These are phyloP conservation scores for Corythaixoides concolor DNA, from an alignment of 2,113 vertebrate genomes.

Conservation along the genomic window DNA sequence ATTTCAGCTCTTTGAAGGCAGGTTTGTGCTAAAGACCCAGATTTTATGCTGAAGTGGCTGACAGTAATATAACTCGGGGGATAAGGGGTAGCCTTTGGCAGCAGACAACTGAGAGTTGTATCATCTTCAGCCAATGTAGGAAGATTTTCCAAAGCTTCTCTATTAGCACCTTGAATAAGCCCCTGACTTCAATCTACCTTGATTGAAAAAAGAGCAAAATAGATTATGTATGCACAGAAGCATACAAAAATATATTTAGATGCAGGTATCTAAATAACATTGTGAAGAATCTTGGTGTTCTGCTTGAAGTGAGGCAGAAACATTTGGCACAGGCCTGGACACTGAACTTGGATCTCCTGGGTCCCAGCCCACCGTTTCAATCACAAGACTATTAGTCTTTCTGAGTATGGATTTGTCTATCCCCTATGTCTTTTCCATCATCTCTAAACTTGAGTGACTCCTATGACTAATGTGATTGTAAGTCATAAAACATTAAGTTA, in stretches of 20 bases:
- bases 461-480: conserved; percentile 70
- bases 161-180: conserved; percentile 23
- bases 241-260: not conserved
- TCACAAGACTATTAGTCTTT: conserved; percentile 2
- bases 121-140: not conserved
- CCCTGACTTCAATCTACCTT: conserved; percentile 21
- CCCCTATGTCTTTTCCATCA: conserved; percentile 59
- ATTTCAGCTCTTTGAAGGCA: conserved; percentile 28
- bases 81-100: conserved; percentile 51
- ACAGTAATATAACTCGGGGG: conserved; percentile 2
- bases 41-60: conserved; percentile 15
- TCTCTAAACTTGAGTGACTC: conserved; percentile 69
- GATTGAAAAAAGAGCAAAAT: not conserved
- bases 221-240: conserved; percentile 12
- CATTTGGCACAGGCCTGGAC: not conserved
- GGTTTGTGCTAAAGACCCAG: conserved; percentile 16
- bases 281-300: not conserved
- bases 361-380: not conserved
- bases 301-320: not conserved
- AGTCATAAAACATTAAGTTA: conserved; percentile 71
- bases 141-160: conserved; percentile 25
- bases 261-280: not conserved
- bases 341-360: not conserved
- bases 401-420: conserved; percentile 51
- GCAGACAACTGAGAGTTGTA: not conserved